These are phyloP conservation scores for Toxotes lorentzi DNA, from an alignment of 2,797 vertebrate genomes.

Conservation along the genomic window DNA sequence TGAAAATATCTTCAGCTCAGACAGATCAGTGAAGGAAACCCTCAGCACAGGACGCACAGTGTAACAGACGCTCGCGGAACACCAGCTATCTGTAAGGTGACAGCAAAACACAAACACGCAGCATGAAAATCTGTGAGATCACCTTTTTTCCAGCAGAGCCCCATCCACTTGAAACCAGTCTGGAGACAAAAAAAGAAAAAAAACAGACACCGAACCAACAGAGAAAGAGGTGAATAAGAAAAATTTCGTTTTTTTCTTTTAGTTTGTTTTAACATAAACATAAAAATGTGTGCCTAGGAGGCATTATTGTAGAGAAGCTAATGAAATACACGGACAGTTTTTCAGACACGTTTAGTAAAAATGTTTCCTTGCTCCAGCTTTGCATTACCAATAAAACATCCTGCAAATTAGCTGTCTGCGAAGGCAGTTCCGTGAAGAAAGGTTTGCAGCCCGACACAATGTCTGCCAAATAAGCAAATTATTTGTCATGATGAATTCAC, in stretches of 20 bases:
- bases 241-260: neutral
- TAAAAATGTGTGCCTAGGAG: neutral
- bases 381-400: neutral
- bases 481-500: constrained; percentile 55
- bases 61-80: neutral
- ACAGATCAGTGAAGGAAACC: neutral
- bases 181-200: neutral
- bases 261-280: neutral
- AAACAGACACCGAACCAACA: neutral
- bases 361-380: neutral
- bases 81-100: neutral
- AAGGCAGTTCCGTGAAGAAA: neutral
- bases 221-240: neutral
- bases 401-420: neutral
- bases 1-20: neutral
- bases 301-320: neutral
- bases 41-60: neutral
- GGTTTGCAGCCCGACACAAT: neutral
- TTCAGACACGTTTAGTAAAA: neutral
- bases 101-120: too few species aligned
- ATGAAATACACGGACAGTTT: neutral
- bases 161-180: neutral
- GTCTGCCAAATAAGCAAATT: constrained; percentile 51
- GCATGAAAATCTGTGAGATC: neutral
- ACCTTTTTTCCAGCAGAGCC: neutral